Evolutionary conservation across 2,797 vertebrate genomes (phyloP).

Genomic region (Myotis myotis): DNA sequence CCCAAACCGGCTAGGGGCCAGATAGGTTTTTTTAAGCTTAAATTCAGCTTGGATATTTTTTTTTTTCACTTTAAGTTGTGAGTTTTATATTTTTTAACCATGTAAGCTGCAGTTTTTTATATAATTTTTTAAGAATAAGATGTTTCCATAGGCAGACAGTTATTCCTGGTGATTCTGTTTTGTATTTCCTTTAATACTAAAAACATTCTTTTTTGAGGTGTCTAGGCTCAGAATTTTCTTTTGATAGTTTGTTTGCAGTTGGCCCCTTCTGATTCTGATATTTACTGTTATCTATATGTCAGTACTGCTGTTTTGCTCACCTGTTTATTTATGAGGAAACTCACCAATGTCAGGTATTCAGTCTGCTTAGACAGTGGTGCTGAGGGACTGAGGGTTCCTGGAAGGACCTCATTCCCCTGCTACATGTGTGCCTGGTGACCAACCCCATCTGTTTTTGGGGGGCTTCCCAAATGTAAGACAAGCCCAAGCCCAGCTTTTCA

Average conservation of each 20-base stretch:
- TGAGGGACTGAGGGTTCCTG: background rate
- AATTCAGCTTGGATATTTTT: background rate
- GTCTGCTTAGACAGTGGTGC: rapidly evolving
- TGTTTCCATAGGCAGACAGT: background rate
- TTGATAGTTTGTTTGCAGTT: background rate
- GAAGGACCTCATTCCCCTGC: background rate
- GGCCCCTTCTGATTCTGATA: background rate
- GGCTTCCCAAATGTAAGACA: background rate
- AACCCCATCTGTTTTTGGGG: background rate
- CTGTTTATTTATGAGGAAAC: background rate
- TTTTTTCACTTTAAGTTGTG: slow-evolving; percentile 21
- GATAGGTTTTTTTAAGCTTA: background rate
- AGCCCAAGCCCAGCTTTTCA: background rate
- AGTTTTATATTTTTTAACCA: slow-evolving; percentile 33
- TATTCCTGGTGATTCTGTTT: slow-evolving; percentile 11
- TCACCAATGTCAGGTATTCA: background rate
- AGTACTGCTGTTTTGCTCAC: background rate
- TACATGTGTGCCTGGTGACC: background rate
- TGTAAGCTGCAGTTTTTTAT: background rate
- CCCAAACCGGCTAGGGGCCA: too few species aligned
- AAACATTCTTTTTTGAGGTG: background rate
- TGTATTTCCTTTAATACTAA: background rate
- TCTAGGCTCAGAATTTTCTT: background rate
- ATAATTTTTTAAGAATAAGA: background rate
- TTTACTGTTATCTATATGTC: background rate